phyloP scores from a whole-genome alignment of 2,888 invertebrate genomes.

The Synergus laeviventris region DNA sequence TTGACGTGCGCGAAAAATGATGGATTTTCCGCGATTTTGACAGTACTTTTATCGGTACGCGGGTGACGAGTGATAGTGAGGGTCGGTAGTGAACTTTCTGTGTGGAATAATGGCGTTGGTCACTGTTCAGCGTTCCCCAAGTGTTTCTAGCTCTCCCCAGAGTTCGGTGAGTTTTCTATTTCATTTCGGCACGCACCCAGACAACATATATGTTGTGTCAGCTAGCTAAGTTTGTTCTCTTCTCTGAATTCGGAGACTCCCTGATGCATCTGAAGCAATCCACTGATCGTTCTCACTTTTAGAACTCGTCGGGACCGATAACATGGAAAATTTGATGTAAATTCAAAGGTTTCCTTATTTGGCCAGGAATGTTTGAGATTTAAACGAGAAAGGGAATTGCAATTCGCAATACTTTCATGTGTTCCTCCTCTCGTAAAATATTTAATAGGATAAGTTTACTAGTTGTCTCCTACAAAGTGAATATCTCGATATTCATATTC shows the following conservation, averaged over 20 bases:
- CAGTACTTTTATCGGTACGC: slow-evolving; percentile 65
- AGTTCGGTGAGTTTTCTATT: slow-evolving; percentile 77
- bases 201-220: slow-evolving; percentile 37
- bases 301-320: background rate
- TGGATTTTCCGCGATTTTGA: slow-evolving; percentile 66
- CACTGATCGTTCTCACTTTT: background rate
- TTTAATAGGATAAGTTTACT: background rate
- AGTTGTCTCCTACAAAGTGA: background rate
- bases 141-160: slow-evolving; percentile 82
- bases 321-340: background rate
- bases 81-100: slow-evolving; percentile 69
- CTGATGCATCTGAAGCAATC: no score
- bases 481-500: background rate
- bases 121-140: slow-evolving; percentile 85
- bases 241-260: no score
- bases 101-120: slow-evolving; percentile 81
- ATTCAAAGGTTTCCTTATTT: slow-evolving; percentile 66
- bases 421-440: background rate
- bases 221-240: slow-evolving; percentile 8
- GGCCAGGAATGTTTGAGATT: slow-evolving; percentile 61
- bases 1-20: slow-evolving; percentile 73
- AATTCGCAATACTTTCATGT: slow-evolving; percentile 21
- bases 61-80: slow-evolving; percentile 64
- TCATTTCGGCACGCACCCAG: slow-evolving; percentile 22
- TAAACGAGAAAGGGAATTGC: slow-evolving; percentile 56